Conservation (phyloP, 2,888 invertebrate genomes). For the Dione juno region DNA sequence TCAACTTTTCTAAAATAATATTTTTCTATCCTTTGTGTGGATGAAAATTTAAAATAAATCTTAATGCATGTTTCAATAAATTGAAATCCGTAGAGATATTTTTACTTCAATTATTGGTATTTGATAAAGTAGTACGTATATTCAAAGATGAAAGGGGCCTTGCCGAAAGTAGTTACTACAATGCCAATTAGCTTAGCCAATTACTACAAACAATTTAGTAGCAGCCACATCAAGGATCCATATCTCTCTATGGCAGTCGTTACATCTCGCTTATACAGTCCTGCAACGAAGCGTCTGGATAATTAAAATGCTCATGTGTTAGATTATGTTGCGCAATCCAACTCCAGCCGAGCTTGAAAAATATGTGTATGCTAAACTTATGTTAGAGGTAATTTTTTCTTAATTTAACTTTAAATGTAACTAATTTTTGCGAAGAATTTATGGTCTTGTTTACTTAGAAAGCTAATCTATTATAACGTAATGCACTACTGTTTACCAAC, state of each 20-base stretch:
- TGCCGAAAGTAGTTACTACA: no score
- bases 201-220: neutral
- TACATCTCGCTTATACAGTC: conserved; percentile 55
- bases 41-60: no score
- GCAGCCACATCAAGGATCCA: conserved; percentile 43
- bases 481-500: no score
- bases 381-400: neutral
- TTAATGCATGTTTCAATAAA: no score
- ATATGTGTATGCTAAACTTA: conserved; percentile 12
- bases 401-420: neutral
- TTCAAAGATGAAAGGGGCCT: no score
- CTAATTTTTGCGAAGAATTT: neutral
- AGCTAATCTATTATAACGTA: neutral
- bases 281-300: conserved; percentile 48
- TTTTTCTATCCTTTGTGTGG: no score
- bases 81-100: no score
- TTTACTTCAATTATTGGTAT: no score
- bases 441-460: neutral
- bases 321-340: conserved; percentile 33
- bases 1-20: no score
- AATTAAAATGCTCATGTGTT: conserved; percentile 55
- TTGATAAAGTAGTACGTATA: no score
- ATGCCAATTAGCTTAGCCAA: no score
- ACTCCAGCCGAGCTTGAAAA: conserved; percentile 22
- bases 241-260: conserved; percentile 38